Base-by-base conservation (phyloP, 2,113 vertebrate genomes). In the Morone chrysops region DNA sequence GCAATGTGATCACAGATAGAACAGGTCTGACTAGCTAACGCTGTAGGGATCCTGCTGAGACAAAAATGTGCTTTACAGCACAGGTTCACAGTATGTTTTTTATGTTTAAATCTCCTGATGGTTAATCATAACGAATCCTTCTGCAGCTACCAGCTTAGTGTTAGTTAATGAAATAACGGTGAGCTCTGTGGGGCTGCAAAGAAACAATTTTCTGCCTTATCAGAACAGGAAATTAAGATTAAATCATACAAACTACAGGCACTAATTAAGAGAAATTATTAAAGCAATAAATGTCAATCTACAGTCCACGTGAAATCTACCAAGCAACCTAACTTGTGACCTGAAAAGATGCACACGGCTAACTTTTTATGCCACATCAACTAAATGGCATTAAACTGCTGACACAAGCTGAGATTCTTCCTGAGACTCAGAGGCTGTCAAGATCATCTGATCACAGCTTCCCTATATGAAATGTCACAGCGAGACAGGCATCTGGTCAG, bases 121-220 rank as follows among this genome's bases (percentile, higher is more conserved):
- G n/a, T 53, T 76, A 61, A 75, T 75, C 48, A 59, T 70, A 62
- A 68, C 77, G 47, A 70, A 62, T 38, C 13, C 36, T 17, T 51
- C 60, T 16, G 25, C 41, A 63, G 47, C 54, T 18, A 51, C 2
- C 71, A 75, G 50, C 41, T 75, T n/a, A 51, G 25, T 17, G 43
- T 65, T 50, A 48, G 38, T 53, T 54, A 11, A 74, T 61, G n/a
- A 43, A 54, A 68, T 17, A 38, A 75, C 36, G n/a, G 41, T 18
- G 38, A 60, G 45, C 41, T 66, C 8, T n/a, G 51, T 53, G 14
- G 60, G 65, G 48, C 41, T 70, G 31, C 68, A 63, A 40, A 40
- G 5, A 54, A 63, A 6, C 22, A 2, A 54, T 38, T 11, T 2
- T n/a, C n/a, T 43, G n/a, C 17, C n/a, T 65, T 36, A 63, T 31